Base-by-base conservation (phyloP, 1,140 invertebrate species). In the Tetraneura akinire region DNA sequence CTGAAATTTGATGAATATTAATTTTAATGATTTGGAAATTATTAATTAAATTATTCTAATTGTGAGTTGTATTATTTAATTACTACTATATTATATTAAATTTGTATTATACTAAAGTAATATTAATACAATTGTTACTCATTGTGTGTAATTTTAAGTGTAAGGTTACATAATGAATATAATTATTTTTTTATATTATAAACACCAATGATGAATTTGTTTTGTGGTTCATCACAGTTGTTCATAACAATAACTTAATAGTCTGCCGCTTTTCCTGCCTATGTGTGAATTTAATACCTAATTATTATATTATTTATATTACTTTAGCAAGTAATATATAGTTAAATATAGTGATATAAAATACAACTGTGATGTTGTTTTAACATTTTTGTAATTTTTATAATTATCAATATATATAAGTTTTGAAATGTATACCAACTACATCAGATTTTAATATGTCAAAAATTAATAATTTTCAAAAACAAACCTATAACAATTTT, bases 361-460 rank as follows among this genome's bases (percentile, higher is more conserved):
- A 68, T 45, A 45, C 23, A 64, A 68, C 10, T 29, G n/a, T 45
- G n/a, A 45, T n/a, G 64, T 37, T 45, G 64, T 68, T 45, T 18
- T 9, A 62, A 62, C 2, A 32, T 45, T 42, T 45, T 68, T 68
- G 32, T 45, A 18, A 21, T 66, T 62, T 62, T 62, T 66, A 45
- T 21, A 66, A 23, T 23, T 45, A 45, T 14, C 23, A 21, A 13
- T 4, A 37, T 13, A 23, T n/a, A n/a, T 45, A 68, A 68, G 64
- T 68, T 45, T 37, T 13, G 13, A 42, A 45, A 68, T 45, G 3
- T 23, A 14, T 37, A 68, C 13, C n/a, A 68, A 11, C n/a, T n/a
- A n/a, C n/a, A n/a, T n/a, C 8, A 37, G 8, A 37, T 37, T 37
- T 37, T 37, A 4, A 37, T 37, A 3, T 8, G 32, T n/a, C n/a